Evolutionary conservation across 2,797 vertebrate species (phyloP), one percentile per base, ranked within the genome.

Genomic region (Calcarius lapponicus): DNA sequence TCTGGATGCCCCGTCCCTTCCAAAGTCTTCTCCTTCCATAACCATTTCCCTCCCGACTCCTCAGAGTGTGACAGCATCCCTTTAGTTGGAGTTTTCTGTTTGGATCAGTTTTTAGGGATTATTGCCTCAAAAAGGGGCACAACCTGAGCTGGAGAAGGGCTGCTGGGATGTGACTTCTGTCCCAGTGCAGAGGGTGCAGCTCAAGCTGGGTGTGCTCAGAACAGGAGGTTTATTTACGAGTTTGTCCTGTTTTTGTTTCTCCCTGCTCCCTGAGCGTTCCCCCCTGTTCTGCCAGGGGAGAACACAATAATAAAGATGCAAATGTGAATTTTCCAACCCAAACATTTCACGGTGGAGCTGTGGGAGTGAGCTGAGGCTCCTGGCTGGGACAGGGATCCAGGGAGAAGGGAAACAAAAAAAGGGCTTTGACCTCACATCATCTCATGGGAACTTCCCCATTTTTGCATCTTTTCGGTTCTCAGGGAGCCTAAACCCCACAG

Each of bases 261-360:
- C 31, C 0, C 2, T 54, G 62, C n/a, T 92, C 75, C 17, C 43
- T 3, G 11, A 29, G 51, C 2, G 1, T 69, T 66, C 29, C 38
- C 17, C 15, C 2, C 2, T 0, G 0, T 74, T 47, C 67, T 20
- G 17, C 4, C 1, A 22, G 9, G 69, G 43, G 51, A 86, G 48
- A 86, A 62, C 36, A 66, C 58, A 69, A 42, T 4, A 4, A 11
- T 10, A 51, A 81, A 32, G 25, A 31, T 7, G 53, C 31, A 58
- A 73, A 76, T 43, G 31, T 10, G 24, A 4, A 83, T 90, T 92
- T 92, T 86, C 48, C 80, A 71, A 45, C 31, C 40, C 66, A 71
- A 74, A 83, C 31, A 8, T 40, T 45, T 73, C 72, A 3, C 3
- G 4, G 34, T 10, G 11, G 45, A 40, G 36, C 8, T 42, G n/a